Base-by-base conservation (phyloP, 2,797 vertebrate genomes). In the Rachycentron canadum region DNA sequence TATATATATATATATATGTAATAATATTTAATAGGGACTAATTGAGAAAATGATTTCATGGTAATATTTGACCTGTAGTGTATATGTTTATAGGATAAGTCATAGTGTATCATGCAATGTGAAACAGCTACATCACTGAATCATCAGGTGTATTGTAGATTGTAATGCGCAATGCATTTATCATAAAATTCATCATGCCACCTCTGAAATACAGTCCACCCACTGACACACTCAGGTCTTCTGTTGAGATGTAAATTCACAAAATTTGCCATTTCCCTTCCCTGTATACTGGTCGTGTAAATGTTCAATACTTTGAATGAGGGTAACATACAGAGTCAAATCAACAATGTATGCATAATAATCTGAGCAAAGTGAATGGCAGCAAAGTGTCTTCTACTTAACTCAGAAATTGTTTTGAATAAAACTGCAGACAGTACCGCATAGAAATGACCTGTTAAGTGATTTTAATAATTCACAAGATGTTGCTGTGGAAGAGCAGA, bases 381-480 rank as follows among this genome's bases (percentile, higher is more conserved):
- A 55, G 63, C 64, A 66, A 78, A 83, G 72, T 74, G 41, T 68
- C 38, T 64, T 69, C 40, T 43, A 5, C 32, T 73, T 73, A 66
- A 57, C 80, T 79, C 60, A 73, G 73, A 82, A 76, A 76, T 59
- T 66, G 73, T 73, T 86, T 74, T 69, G 79, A 74, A 78, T 77
- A 62, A 79, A 83, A 62, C 52, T 3, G 2, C 41, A 55, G 70
- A 81, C 81, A 76, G 79, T 5, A 21, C 38, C 76, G 76, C 80
- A 81, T 76, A 75, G 75, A 70, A 92, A 87, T 67, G 78, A 90
- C 82, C 83, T 77, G 73, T 89, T 89, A 89, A 89, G 88, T 87
- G 89, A 50, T 81, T 92, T 94, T 85, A 94, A 94, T 93, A 89
- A 92, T 93, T 91, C 83, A 93, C 47, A 65, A 74, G 72, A 76